These are phyloP conservation scores for Pangasius macronema DNA, from an alignment of 2,797 vertebrate genomes.

Conservation along the genomic window DNA sequence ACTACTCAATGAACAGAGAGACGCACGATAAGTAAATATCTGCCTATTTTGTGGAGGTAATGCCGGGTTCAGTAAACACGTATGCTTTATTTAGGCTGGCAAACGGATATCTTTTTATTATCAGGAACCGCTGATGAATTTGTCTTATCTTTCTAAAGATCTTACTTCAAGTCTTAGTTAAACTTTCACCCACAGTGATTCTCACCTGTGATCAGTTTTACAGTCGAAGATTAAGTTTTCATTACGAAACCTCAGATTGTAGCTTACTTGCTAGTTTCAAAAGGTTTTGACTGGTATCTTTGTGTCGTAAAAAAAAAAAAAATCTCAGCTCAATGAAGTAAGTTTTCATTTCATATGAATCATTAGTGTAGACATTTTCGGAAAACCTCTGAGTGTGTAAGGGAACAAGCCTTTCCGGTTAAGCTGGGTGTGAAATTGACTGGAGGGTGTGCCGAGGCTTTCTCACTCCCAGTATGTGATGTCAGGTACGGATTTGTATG, in stretches of 20 bases:
- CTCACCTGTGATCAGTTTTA: neutral
- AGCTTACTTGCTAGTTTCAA: neutral
- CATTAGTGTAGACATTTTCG: neutral
- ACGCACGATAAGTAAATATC: neutral
- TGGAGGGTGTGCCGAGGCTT: slow-evolving; percentile 51
- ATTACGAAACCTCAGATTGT: neutral
- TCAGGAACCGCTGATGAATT: neutral
- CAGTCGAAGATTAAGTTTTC: neutral
- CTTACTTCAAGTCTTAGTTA: neutral
- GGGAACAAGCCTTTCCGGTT: slow-evolving; percentile 76
- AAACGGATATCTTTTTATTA: neutral
- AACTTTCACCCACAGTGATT: neutral
- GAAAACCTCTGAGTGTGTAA: slow-evolving; percentile 20
- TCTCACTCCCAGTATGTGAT: slow-evolving; percentile 60
- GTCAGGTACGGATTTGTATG: slow-evolving; percentile 62
- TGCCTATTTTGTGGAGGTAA: neutral
- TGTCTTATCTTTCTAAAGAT: neutral
- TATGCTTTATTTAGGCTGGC: neutral
- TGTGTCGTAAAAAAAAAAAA: neutral
- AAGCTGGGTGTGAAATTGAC: slow-evolving; percentile 53
- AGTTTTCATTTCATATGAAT: neutral
- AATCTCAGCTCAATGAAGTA: neutral
- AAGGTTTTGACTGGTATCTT: neutral
- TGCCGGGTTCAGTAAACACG: neutral
- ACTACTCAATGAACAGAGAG: neutral